Evolutionary conservation across 2,797 vertebrate genomes (phyloP).

Genomic region (Paguma larvata): DNA sequence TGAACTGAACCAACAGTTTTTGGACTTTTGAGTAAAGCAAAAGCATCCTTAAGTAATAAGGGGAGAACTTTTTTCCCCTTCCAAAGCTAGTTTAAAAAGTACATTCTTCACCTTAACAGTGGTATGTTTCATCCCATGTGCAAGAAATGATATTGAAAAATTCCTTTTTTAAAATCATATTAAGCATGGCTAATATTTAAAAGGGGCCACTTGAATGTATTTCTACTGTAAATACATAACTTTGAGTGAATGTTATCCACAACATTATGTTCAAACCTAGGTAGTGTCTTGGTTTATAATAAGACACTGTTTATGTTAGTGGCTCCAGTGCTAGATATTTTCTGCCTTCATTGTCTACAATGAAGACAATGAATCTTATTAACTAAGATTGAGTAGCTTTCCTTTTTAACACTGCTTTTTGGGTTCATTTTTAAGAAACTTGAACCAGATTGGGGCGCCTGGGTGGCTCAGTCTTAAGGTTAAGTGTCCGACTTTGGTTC

Average conservation of each 20-base stretch:
- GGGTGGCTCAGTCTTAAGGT: too few species aligned
- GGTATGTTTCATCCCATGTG: conserved; percentile 23
- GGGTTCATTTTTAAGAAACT: conserved; percentile 63
- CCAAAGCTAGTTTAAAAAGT: conserved; percentile 48
- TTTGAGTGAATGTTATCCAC: background rate
- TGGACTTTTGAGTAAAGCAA: conserved; percentile 52
- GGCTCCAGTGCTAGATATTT: background rate
- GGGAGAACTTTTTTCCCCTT: background rate
- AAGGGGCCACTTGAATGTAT: background rate
- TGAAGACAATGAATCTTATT: too few species aligned
- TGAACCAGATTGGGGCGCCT: background rate
- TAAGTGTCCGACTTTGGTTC: too few species aligned
- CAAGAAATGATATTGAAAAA: conserved; percentile 58
- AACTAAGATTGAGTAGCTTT: conserved; percentile 48
- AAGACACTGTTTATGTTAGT: background rate
- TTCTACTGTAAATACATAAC: conserved; percentile 3
- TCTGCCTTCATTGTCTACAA: conserved; percentile 45
- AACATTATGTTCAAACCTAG: conserved; percentile 34
- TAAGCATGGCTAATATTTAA: conserved; percentile 33
- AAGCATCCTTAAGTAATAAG: background rate
- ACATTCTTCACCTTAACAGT: conserved; percentile 1
- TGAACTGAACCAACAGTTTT: conserved; percentile 20
- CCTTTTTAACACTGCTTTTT: conserved; percentile 57
- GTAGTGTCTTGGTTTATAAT: conserved; percentile 26
- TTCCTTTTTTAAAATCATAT: conserved; percentile 31